Evolutionary conservation across 2,797 vertebrate species (phyloP).

Genomic region (Anguilla megastoma): DNA sequence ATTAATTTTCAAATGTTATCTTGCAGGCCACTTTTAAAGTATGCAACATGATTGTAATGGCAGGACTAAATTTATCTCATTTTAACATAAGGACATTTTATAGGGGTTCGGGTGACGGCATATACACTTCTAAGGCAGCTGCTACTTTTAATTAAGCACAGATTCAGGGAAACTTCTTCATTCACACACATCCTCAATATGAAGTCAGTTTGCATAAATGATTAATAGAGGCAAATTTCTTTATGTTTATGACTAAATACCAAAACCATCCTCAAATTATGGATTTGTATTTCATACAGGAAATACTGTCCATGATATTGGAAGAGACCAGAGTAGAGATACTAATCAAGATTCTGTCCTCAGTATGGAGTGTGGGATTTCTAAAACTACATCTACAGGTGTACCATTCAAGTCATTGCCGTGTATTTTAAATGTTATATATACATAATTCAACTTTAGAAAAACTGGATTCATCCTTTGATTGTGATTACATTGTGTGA

Average conservation of each 20-base stretch:
- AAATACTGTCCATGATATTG: neutral
- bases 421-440: neutral
- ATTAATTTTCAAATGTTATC: neutral
- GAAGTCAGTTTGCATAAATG: neutral
- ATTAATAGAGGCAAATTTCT: neutral
- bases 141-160: conserved; percentile 29
- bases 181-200: neutral
- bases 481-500: neutral
- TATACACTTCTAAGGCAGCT: neutral
- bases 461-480: neutral
- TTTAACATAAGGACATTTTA: neutral
- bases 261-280: neutral
- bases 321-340: neutral
- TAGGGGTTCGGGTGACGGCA: neutral
- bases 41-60: neutral
- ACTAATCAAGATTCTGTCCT: neutral
- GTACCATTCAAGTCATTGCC: neutral
- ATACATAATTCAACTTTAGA: neutral
- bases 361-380: neutral
- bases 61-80: neutral
- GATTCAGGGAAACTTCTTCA: conserved; percentile 25
- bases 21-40: neutral
- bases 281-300: neutral
- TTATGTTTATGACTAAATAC: neutral
- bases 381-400: neutral